Evolutionary conservation across 2,797 vertebrate genomes (phyloP), one percentile per base, ranked within the genome.

Genomic region (Telmatherina bonti): DNA sequence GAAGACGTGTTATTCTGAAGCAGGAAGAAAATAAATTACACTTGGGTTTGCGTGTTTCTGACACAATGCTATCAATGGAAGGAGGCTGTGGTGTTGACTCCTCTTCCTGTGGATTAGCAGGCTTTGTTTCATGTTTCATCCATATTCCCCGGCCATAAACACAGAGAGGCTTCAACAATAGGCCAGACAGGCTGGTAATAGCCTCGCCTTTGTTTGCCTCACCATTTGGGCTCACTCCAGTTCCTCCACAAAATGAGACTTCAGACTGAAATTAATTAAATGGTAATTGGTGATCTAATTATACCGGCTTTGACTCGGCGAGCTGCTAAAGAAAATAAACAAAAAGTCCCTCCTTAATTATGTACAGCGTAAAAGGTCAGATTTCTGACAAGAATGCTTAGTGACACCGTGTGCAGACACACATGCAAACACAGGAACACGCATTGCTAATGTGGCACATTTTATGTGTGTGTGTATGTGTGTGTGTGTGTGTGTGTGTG

Each of bases 261-360:
- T 95, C 92, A 94, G 91, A 94, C 90, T 90, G 92, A 94, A 95
- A 95, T 94, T 93, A 94, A 94, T 95, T 93, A 94, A 94, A 94
- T 93, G 90, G 93, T 94, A 94, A 94, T 94, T 94, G 91, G 93
- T 93, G 92, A 94, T 95, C 93, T 95, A 94, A 95, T 95, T 95
- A 94, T 93, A 94, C 91, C 91, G 92, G 89, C 92, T 92, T 92
- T 92, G 92, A 93, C 91, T 94, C 89, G 87, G 88, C 92, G 87
- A 93, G 91, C 92, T 88, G 92, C 92, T 87, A 87, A 92, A 91
- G 90, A 94, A 93, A 94, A 93, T 93, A 92, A 95, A 92, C 93
- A 93, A 93, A 93, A 93, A 92, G 87, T 84, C 90, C 85, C 87
- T 85, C 88, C 93, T 94, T 94, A 93, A 94, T 95, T 94, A 93